These are phyloP conservation scores for Peromyscus aztecus DNA, from an alignment of 2,797 vertebrate species.

Conservation along the genomic window DNA sequence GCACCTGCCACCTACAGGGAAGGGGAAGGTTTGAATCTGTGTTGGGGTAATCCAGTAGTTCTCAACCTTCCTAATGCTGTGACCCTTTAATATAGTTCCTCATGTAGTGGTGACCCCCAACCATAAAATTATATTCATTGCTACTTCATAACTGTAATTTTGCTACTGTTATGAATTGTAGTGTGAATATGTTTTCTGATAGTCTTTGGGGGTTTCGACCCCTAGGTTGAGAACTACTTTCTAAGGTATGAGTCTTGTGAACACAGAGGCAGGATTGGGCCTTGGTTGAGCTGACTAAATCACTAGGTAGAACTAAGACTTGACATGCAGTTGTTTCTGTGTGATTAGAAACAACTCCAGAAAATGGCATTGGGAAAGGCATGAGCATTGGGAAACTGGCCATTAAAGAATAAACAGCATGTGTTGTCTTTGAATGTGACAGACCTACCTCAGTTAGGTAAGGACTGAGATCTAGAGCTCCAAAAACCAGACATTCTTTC, in stretches of 20 bases:
- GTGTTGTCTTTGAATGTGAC: conserved; percentile 6
- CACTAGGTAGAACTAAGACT: conserved; percentile 5
- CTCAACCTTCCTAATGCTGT: not conserved
- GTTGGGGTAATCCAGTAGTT: not conserved
- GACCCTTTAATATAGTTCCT: not conserved
- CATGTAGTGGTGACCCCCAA: not conserved
- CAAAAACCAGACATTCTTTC: conserved; percentile 24
- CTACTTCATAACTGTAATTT: not conserved
- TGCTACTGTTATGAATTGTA: not conserved
- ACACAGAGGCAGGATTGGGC: not conserved
- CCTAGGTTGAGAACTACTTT: not conserved
- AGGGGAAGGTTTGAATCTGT: conserved; percentile 10
- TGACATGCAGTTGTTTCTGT: conserved; percentile 26
- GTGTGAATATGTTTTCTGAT: not conserved
- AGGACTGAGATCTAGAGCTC: conserved; percentile 49
- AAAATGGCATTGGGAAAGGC: not conserved
- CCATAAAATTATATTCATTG: not conserved
- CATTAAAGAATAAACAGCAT: not conserved
- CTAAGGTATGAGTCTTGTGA: not conserved
- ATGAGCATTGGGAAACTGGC: not conserved
- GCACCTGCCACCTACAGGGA: not conserved
- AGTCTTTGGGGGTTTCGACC: not conserved
- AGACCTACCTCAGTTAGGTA: not conserved
- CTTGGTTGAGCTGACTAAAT: not conserved
- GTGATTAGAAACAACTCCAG: conserved; percentile 7